These are phyloP conservation scores for Sminthurides aquaticus DNA, from an alignment of 2,888 invertebrate species.

Conservation along the genomic window DNA sequence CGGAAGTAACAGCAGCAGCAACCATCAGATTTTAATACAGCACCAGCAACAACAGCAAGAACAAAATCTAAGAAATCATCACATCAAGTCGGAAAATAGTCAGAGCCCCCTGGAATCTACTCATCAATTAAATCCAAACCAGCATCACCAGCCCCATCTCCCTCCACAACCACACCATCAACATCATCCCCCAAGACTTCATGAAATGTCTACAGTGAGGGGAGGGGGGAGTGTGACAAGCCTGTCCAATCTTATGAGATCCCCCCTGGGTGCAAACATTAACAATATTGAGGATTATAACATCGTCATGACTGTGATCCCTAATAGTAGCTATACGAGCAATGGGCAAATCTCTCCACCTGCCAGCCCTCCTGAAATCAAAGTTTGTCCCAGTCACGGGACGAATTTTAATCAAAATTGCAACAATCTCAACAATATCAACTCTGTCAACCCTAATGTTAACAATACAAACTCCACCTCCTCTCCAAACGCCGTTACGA, in stretches of 20 bases:
- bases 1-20: background rate
- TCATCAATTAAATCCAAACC: background rate
- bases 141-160: background rate
- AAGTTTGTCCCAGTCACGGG: background rate
- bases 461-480: no score
- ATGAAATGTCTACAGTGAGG: background rate
- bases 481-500: no score
- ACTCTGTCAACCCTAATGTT: no score
- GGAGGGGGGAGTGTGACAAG: background rate
- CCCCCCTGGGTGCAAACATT: background rate
- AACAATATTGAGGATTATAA: constrained; percentile 41
- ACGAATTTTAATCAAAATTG: background rate
- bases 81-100: background rate
- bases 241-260: background rate
- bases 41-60: background rate
- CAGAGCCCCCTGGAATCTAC: background rate
- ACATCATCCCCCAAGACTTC: background rate
- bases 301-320: constrained; percentile 46
- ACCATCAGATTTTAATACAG: no score
- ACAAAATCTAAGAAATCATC: background rate
- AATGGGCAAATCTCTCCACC: constrained; percentile 48
- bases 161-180: background rate
- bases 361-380: constrained; percentile 48
- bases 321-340: constrained; percentile 32
- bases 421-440: constrained; percentile 5